Base-by-base conservation (phyloP, 2,797 vertebrate genomes). In the Sibirionetta formosa region DNA sequence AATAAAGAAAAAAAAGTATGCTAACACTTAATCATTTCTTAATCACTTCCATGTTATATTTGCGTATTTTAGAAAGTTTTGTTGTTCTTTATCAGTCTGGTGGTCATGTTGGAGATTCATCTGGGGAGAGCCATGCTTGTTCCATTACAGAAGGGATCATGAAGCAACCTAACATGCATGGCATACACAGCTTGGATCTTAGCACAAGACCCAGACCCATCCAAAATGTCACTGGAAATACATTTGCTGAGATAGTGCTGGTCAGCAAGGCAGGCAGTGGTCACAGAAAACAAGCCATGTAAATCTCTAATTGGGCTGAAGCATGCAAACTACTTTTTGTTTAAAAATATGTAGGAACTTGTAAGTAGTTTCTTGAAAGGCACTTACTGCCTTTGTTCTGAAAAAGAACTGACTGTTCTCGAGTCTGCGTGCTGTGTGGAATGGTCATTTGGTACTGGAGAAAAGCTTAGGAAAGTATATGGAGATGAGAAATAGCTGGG, bases 261-360 rank as follows among this genome's bases (percentile, higher is more conserved):
- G 46, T 46, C 33, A 29, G 70, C 54, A 31, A 9, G 29, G 9
- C 31, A 40, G 80, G 70, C 64, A 24, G 33, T 11, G 42, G 13
- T 35, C 36, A 1, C 0, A 6, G 46, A 46, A 27, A 29, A 71
- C 22, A 29, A 17, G 58, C 24, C 36, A 19, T 0, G 0, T 14
- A 16, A 44, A 10, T 17, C 12, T 6, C 0, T 68, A n/a, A 61
- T 26, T 79, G 17, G 53, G 33, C 63, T 48, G 73, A 51, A 40
- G 35, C 5, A 7, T 14, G 13, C 44, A 64, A 69, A 48, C 35
- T 53, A 2, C 4, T 12, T 4, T 58, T 58, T 42, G 63, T 50
- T 69, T 64, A n/a, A 79, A 77, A 78, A 23, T 8, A 71, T 24
- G 8, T 12, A 24, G 51, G 51, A 64, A 38, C 6, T 56, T 64